These are phyloP conservation scores for Eutolmus rufibarbis DNA, from an alignment of 2,888 invertebrate species.

Conservation along the genomic window DNA sequence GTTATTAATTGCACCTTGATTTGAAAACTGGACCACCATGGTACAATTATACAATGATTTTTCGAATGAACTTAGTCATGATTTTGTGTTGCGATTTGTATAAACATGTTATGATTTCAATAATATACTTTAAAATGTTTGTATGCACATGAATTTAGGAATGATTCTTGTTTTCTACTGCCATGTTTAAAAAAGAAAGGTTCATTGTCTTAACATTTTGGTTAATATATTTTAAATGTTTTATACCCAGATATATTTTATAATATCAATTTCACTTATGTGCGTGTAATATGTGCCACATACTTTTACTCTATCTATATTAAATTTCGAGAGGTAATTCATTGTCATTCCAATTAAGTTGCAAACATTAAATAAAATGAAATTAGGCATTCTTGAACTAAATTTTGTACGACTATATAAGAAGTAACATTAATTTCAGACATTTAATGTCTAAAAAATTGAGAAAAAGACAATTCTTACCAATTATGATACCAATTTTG, in stretches of 20 bases:
- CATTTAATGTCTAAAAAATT: not conserved
- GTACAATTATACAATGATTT: no score
- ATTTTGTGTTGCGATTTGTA: no score
- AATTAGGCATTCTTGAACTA: not conserved
- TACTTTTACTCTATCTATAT: not conserved
- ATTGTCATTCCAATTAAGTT: not conserved
- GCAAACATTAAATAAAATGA: not conserved
- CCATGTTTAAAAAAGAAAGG: not conserved
- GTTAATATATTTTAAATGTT: not conserved
- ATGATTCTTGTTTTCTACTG: not conserved
- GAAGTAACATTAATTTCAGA: not conserved
- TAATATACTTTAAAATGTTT: not conserved
- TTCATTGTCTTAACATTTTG: not conserved
- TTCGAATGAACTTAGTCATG: no score
- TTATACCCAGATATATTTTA: not conserved
- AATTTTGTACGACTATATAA: not conserved
- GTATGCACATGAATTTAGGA: not conserved
- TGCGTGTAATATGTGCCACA: not conserved
- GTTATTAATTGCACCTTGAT: no score
- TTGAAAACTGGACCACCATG: no score
- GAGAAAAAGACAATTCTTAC: conserved; percentile 63
- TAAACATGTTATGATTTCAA: not conserved
- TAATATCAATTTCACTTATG: not conserved
- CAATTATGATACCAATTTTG: conserved; percentile 75
- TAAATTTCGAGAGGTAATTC: not conserved